A percentile compares a stretch with the other conserved stretches of the same genome.
Evolutionary conservation across 2,797 vertebrate genomes (phyloP).

Genomic region (Glossophaga mutica): DNA sequence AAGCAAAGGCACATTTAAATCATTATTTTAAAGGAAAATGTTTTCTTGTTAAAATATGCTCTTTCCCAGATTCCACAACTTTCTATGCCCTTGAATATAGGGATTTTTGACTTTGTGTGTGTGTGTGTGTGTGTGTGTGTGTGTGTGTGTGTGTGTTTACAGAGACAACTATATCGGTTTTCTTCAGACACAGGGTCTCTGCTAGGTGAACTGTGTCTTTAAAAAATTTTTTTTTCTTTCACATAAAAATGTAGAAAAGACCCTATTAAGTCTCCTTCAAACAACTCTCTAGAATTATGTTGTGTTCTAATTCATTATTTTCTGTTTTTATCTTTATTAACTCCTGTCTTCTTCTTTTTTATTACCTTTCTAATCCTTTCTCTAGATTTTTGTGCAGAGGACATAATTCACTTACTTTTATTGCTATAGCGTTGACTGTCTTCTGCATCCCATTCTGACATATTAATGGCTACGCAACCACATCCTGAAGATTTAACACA

Average conservation of each 20-base stretch:
- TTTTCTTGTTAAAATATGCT: background rate
- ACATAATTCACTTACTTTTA: background rate
- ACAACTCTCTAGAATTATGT: background rate
- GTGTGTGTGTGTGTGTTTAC: background rate
- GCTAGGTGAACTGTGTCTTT: background rate
- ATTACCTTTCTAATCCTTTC: background rate
- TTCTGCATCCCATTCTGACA: background rate
- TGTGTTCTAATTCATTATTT: background rate
- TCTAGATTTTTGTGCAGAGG: background rate
- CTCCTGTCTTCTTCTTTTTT: background rate
- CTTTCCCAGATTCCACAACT: background rate
- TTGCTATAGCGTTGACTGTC: background rate
- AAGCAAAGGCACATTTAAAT: background rate
- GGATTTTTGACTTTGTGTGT: background rate
- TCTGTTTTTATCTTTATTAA: background rate
- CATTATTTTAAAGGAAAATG: background rate
- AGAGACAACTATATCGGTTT: background rate
- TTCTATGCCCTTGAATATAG: background rate
- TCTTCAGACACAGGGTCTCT: background rate
- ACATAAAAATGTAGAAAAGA: background rate
- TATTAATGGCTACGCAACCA: background rate
- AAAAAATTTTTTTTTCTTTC: background rate
- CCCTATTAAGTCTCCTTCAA: background rate
- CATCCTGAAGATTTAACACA: background rate
- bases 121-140: background rate